A percentile compares a stretch with the other conserved stretches of the same genome.
Evolutionary conservation across 2,797 vertebrate species (phyloP).

Genomic region (Distichodus sexfasciatus): DNA sequence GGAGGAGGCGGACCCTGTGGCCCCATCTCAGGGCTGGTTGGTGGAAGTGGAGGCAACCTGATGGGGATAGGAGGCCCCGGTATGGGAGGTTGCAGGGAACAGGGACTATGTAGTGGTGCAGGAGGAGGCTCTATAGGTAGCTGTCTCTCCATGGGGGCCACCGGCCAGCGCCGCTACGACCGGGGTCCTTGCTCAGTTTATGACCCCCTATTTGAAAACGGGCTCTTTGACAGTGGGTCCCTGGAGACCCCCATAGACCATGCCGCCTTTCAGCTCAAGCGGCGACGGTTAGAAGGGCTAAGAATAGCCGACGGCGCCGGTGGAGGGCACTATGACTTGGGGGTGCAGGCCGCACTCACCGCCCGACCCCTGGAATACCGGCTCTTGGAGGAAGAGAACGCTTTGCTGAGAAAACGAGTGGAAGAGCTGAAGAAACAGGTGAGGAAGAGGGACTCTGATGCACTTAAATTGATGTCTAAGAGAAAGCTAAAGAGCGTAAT

Average conservation of each 20-base stretch:
- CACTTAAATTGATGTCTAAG: not conserved
- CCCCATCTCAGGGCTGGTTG: conserved; percentile 73
- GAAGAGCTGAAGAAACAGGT: conserved; percentile 98
- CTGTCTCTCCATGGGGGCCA: conserved; percentile 65
- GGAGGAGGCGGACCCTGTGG: conserved; percentile 54
- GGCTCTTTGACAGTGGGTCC: conserved; percentile 72
- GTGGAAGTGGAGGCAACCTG: conserved; percentile 64
- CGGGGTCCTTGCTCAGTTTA: conserved; percentile 76
- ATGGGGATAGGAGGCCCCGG: conserved; percentile 74
- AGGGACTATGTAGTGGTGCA: conserved; percentile 63
- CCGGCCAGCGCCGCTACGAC: conserved; percentile 72
- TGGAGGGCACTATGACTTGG: conserved; percentile 73
- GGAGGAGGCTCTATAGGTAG: conserved; percentile 66
- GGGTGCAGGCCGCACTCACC: conserved; percentile 75
- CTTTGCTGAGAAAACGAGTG: conserved; percentile 87
- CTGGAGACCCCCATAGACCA: conserved; percentile 86
- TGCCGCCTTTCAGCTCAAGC: conserved; percentile 84
- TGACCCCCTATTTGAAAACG: conserved; percentile 80
- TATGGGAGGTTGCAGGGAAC: conserved; percentile 72
- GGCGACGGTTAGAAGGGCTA: conserved; percentile 85
- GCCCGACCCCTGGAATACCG: conserved; percentile 85
- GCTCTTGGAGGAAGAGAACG: conserved; percentile 93
- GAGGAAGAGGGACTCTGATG: conserved; percentile 21
- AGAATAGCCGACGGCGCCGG: conserved; percentile 74
- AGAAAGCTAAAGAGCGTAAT: not conserved